Evolutionary conservation across 2,113 vertebrate genomes (phyloP), one percentile per base, ranked within the genome.

Genomic region (Hoplias malabaricus): DNA sequence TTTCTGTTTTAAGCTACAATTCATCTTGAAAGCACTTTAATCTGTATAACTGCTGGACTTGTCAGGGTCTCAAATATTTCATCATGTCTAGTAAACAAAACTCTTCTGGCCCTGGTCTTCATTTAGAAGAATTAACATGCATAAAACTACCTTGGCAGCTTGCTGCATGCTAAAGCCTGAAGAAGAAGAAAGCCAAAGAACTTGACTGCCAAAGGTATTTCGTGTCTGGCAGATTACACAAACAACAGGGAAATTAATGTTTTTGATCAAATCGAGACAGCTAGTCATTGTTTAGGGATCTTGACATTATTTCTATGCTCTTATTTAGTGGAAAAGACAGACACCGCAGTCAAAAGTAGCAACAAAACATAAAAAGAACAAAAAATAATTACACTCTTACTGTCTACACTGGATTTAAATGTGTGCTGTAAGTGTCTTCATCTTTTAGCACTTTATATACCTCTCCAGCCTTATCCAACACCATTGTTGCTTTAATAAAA

Each of bases 281-380:
- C 54, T 61, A 77, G 79, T 70, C 70, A 86, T 83, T 90, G 87
- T 91, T 89, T 90, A 87, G 82, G 87, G 85, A 89, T 82, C 69
- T 7, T 31, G 75, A 36, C 31, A 82, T 88, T n/a, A n/a, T 88
- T 82, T 85, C 57, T 68, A 7, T 62, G 73, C 75, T 87, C 75
- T 82, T 84, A 87, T 88, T 86, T 79, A 80, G 79, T 63, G 80
- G 68, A 59, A 50, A 48, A 83, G 63, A 10, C 71, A 48, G 48
- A 57, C 46, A 61, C 25, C 56, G 25, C 40, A 19, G 46, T 80
- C 53, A 69, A 48, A 13, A 69, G 34, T 31, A 27, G 13, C 38
- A 31, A 34, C 19, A 57, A 57, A 27, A 3, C 11, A 19, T 9
- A 46, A 5, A 12, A 31, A 23, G 2, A 61, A 40, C 38, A 40